Percentiles rank a stretch among this genome's conserved stretches.
These are phyloP conservation scores for Agrotis puta DNA, from an alignment of 2,888 invertebrate genomes.

Conservation along the genomic window DNA sequence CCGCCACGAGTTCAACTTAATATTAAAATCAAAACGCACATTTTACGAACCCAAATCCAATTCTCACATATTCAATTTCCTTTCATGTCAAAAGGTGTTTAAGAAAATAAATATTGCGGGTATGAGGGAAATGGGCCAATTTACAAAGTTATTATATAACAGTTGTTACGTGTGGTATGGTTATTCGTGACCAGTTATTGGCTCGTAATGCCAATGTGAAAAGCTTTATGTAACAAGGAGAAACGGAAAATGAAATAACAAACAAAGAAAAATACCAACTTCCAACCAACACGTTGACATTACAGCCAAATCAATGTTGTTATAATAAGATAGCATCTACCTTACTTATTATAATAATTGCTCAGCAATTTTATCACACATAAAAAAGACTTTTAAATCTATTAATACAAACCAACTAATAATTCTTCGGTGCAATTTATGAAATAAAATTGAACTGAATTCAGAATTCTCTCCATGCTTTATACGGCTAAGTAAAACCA, in stretches of 20 bases:
- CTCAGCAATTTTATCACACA: no score
- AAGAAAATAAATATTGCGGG: slow-evolving; percentile 55
- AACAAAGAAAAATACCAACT: no score
- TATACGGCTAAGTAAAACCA: no score
- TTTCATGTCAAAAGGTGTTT: slow-evolving; percentile 48
- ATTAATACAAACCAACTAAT: no score
- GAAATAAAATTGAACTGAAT: no score
- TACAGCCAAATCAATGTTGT: no score
- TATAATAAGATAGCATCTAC: no score
- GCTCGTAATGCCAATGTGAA: slow-evolving; percentile 16
- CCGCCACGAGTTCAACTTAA: no score
- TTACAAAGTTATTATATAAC: slow-evolving; percentile 50
- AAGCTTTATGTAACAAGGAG: slow-evolving; percentile 7
- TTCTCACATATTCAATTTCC: slow-evolving; percentile 54
- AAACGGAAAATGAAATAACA: slow-evolving; percentile 1
- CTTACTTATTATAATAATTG: no score
- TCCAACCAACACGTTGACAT: no score
- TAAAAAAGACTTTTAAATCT: no score
- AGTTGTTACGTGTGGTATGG: slow-evolving; percentile 53
- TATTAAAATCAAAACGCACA: slow-evolving; percentile 13
- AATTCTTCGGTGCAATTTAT: no score
- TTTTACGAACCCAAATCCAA: slow-evolving; percentile 8
- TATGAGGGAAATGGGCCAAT: slow-evolving; percentile 54
- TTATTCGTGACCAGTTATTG: slow-evolving; percentile 55
- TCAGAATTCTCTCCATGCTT: neutral